These are phyloP conservation scores for Choloepus hoffmanni DNA, from an alignment of 2,113 vertebrate species.

Conservation along the genomic window DNA sequence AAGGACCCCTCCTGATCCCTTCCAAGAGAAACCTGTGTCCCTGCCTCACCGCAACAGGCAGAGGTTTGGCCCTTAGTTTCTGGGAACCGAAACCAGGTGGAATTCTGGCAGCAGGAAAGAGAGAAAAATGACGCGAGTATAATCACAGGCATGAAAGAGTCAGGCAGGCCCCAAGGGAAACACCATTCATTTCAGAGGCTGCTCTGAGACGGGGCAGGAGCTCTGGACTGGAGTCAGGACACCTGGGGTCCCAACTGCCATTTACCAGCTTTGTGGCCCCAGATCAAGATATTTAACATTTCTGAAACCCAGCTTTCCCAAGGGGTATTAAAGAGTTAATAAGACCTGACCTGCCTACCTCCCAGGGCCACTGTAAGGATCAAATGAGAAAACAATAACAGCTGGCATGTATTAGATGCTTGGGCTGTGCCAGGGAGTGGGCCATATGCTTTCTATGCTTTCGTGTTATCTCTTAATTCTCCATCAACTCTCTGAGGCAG, in stretches of 20 bases:
- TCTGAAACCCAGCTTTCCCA: conserved; percentile 51
- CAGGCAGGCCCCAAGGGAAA: conserved; percentile 40
- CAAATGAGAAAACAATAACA: conserved; percentile 15
- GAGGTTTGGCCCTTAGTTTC: background rate
- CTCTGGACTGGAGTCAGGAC: conserved; percentile 36
- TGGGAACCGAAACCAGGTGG: background rate
- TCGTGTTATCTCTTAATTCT: background rate
- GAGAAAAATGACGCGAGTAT: background rate
- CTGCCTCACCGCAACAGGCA: background rate
- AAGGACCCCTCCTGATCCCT: background rate
- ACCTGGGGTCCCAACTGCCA: conserved; percentile 62
- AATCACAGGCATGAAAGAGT: background rate
- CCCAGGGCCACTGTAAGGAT: background rate
- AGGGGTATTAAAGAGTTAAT: conserved; percentile 69
- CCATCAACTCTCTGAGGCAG: background rate
- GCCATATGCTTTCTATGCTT: background rate
- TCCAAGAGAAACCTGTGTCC: background rate
- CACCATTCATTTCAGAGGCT: conserved; percentile 42
- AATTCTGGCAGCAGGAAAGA: conserved; percentile 44
- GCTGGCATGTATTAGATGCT: background rate
- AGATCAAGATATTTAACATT: conserved; percentile 72
- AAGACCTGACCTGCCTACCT: conserved; percentile 42
- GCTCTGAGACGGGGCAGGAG: background rate
- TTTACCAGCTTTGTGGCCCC: conserved; percentile 70
- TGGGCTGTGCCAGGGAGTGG: background rate